A percentile compares a stretch with the other conserved stretches of the same genome.
Conservation (phyloP, 2,113 vertebrate genomes). For the Pelmatolapia mariae region DNA sequence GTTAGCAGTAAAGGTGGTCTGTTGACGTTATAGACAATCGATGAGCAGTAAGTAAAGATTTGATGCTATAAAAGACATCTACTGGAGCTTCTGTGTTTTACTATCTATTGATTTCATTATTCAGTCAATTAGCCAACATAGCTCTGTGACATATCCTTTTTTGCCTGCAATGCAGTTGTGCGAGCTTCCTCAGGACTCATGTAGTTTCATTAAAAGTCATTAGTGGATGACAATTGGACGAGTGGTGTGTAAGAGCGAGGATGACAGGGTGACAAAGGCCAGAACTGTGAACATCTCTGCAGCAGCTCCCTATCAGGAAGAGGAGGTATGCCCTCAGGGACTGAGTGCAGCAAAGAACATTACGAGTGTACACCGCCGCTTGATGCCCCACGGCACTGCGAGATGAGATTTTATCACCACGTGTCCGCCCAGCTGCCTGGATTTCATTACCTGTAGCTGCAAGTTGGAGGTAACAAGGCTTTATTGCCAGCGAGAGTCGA, state of each 20-base stretch:
- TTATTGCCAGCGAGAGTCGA: slow-evolving; percentile 30
- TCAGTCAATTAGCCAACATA: neutral
- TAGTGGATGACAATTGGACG: slow-evolving; percentile 18
- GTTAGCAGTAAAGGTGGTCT: neutral
- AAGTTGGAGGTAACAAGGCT: slow-evolving; percentile 38
- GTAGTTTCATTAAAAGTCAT: slow-evolving; percentile 40
- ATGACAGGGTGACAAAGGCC: slow-evolving; percentile 9
- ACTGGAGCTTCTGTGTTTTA: neutral
- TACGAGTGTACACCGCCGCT: neutral
- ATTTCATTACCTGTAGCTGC: slow-evolving; percentile 44
- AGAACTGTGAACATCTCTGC: neutral
- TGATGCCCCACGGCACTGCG: slow-evolving; percentile 21
- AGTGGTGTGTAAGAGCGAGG: neutral
- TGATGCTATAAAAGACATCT: neutral
- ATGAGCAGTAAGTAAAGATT: slow-evolving; percentile 23
- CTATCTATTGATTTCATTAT: slow-evolving; percentile 16
- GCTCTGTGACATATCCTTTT: neutral
- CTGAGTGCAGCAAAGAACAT: slow-evolving; percentile 22
- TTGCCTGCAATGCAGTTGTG: neutral
- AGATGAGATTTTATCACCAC: slow-evolving; percentile 36
- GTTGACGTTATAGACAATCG: slow-evolving; percentile 33
- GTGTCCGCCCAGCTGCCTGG: neutral
- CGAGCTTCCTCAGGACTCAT: slow-evolving; percentile 1
- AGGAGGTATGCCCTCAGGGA: neutral
- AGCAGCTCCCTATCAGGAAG: neutral